A percentile compares a stretch with the other conserved stretches of the same genome.
Conservation (phyloP, 1,140 invertebrate genomes). For the Hyposmocoma kahamanoa region DNA sequence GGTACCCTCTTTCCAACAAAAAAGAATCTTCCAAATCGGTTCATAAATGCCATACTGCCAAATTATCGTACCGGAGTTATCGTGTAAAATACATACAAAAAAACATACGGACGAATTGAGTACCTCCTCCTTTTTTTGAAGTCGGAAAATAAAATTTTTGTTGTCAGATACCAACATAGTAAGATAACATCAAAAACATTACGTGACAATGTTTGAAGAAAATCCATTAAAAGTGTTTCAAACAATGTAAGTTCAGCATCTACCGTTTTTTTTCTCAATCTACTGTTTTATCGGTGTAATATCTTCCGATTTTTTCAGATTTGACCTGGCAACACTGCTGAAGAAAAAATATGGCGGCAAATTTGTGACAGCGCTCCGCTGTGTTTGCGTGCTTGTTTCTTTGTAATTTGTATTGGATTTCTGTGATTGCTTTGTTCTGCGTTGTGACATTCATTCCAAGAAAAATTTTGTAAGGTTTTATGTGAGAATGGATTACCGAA, state of each 20-base stretch:
- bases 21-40: not conserved
- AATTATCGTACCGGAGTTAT: not conserved
- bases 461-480: not conserved
- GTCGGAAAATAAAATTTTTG: not conserved
- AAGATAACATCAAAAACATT: no score
- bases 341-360: not conserved
- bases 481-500: conserved; percentile 35
- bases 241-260: no score
- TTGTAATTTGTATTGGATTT: no score
- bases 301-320: not conserved
- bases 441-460: no score
- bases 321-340: not conserved
- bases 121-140: not conserved
- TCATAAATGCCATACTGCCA: not conserved
- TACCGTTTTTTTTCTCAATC: no score
- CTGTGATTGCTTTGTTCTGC: no score
- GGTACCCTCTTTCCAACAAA: not conserved
- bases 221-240: no score
- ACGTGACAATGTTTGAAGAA: no score
- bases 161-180: no score
- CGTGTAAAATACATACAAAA: not conserved
- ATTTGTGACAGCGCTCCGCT: no score
- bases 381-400: no score
- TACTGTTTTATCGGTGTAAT: no score
- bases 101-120: not conserved